phyloP scores from a whole-genome alignment of 2,888 invertebrate genomes.

The Synergus itoensis region DNA sequence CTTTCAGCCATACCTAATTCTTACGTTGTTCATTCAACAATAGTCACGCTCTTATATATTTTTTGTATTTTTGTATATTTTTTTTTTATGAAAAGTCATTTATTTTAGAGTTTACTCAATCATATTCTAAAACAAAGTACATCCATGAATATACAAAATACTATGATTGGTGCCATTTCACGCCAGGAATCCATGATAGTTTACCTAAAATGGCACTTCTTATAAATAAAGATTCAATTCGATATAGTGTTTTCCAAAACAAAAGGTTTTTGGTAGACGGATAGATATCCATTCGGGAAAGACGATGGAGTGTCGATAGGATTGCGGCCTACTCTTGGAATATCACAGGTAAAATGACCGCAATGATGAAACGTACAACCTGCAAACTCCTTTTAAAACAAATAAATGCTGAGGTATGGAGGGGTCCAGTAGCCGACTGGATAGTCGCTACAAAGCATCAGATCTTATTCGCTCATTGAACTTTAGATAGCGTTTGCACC shows the following conservation, averaged over 20 bases:
- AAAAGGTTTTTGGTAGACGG: slow-evolving; percentile 45
- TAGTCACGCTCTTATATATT: slow-evolving; percentile 15
- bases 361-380: slow-evolving; percentile 60
- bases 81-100: slow-evolving; percentile 56
- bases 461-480: slow-evolving; percentile 79
- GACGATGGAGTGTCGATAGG: background rate
- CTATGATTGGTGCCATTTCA: slow-evolving; percentile 57
- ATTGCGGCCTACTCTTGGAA: slow-evolving; percentile 55
- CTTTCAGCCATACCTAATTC: background rate
- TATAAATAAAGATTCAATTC: slow-evolving; percentile 43
- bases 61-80: slow-evolving; percentile 44
- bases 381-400: slow-evolving; percentile 61
- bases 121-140: slow-evolving; percentile 65
- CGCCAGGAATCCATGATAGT: slow-evolving; percentile 52
- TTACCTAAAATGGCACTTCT: slow-evolving; percentile 50
- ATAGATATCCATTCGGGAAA: slow-evolving; percentile 48
- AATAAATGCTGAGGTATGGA: slow-evolving; percentile 71
- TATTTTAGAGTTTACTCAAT: slow-evolving; percentile 59
- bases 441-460: slow-evolving; percentile 13
- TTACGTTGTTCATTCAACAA: slow-evolving; percentile 40
- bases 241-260: slow-evolving; percentile 49
- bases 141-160: slow-evolving; percentile 71
- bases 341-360: slow-evolving; percentile 76
- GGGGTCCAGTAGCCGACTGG: slow-evolving; percentile 46
- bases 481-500: slow-evolving; percentile 86